Base-by-base conservation (phyloP, 1,140 invertebrate genomes). In the Adelges cooleyi region DNA sequence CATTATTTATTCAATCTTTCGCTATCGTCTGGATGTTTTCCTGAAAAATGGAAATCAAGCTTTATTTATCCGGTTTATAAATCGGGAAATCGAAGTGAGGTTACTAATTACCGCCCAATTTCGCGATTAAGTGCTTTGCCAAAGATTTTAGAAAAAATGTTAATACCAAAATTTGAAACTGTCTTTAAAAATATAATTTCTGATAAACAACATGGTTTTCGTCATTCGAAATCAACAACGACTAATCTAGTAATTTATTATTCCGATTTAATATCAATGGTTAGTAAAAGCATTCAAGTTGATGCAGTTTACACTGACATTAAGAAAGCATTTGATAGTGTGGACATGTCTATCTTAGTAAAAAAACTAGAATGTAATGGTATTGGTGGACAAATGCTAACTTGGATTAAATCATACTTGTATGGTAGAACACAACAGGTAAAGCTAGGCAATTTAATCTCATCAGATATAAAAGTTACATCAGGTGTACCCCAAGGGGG, bases 301-400 rank as follows among this genome's bases (percentile, higher is more conserved):
- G 52, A 67, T 29, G 29, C 36, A 33, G 20, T 53, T 13, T 67
- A 67, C 33, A 56, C 52, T 3, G 53, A 69, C 51, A 52, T 69
- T 3, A 48, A 11, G 8, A 69, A 69, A 67, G 51, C 44, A 17
- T 67, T 51, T 20, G 48, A 68, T 23, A 48, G 20, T 42, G 67
- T 68, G 4, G 33, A 62, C 49, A 8, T 42, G 20, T 15, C 56
- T 18, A 20, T 67, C 29, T 29, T 62, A 23, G 22, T 51, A 17
- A 13, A 9, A 9, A 67, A 59, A 17, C 17, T 67, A 4, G 10
- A 20, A 38, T 10, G 25, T 33, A 33, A 27, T 11, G 52, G 52
- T 2, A 23, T 67, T 18, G 15, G 11, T 22, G 42, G 23, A 49
- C 25, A 22, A 15, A 44, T 67, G 22, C 42, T 56, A 48, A n/a